A percentile compares a stretch with the other conserved stretches of the same genome.
phyloP scores from a whole-genome alignment of 2,113 vertebrate genomes.

The Cephalopholis sonnerati region DNA sequence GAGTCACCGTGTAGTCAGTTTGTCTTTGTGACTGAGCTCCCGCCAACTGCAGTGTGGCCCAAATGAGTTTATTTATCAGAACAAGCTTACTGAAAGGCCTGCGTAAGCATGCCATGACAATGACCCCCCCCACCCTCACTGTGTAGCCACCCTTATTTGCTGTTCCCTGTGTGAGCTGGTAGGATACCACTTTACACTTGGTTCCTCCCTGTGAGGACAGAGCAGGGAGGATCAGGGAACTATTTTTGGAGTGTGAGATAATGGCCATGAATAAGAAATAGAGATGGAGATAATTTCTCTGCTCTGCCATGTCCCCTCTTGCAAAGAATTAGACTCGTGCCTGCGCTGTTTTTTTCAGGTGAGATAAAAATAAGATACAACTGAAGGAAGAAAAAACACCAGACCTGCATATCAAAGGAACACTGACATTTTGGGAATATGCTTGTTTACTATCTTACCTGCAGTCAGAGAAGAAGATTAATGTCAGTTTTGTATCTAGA shows the following conservation, averaged over 20 bases:
- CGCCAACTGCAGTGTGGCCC: slow-evolving; percentile 19
- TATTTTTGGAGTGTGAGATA: slow-evolving; percentile 73
- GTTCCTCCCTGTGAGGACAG: slow-evolving; percentile 42
- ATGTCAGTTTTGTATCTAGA: background rate
- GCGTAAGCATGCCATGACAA: slow-evolving; percentile 23
- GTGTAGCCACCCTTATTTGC: slow-evolving; percentile 49
- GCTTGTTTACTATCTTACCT: slow-evolving; percentile 1
- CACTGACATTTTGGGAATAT: background rate
- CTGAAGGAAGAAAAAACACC: background rate
- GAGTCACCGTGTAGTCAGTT: slow-evolving; percentile 38
- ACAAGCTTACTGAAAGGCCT: slow-evolving; percentile 33
- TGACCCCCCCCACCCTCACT: background rate
- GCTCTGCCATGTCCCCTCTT: slow-evolving; percentile 1
- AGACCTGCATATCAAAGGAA: slow-evolving; percentile 8
- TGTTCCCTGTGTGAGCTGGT: slow-evolving; percentile 47
- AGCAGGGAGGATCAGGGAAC: slow-evolving; percentile 57
- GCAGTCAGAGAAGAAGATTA: background rate
- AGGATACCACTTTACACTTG: slow-evolving; percentile 43
- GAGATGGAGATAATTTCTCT: slow-evolving; percentile 55
- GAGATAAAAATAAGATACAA: slow-evolving; percentile 8
- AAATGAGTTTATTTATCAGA: slow-evolving; percentile 34
- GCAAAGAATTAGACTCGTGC: background rate
- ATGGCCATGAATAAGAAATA: slow-evolving; percentile 71
- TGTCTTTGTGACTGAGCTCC: slow-evolving; percentile 39
- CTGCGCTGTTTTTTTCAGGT: background rate